Evolutionary conservation across 2,113 vertebrate genomes (phyloP).

Genomic region (Heliornis fulica): DNA sequence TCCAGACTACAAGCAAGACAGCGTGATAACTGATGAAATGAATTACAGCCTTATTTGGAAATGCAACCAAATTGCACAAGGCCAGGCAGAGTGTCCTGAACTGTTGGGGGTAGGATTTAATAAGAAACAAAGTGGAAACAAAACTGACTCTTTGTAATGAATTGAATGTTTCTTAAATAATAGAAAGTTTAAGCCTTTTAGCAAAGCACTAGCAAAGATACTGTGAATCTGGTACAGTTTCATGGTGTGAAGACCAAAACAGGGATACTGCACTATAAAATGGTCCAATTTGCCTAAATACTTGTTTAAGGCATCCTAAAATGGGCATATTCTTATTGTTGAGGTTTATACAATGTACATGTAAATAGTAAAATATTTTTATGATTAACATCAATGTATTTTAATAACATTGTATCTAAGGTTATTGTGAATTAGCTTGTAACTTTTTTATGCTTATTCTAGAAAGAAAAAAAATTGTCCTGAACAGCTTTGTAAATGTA

Average conservation of each 20-base stretch:
- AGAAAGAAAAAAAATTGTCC: slow-evolving; percentile 44
- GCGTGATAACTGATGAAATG: slow-evolving; percentile 91
- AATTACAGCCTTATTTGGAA: slow-evolving; percentile 90
- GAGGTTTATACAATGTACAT: slow-evolving; percentile 80
- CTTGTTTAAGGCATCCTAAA: slow-evolving; percentile 63
- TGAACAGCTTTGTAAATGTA: slow-evolving; percentile 71
- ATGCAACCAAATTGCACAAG: slow-evolving; percentile 89
- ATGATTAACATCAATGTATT: slow-evolving; percentile 90
- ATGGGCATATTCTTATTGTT: slow-evolving; percentile 70
- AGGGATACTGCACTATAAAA: slow-evolving; percentile 55
- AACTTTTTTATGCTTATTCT: slow-evolving; percentile 77
- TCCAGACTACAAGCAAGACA: slow-evolving; percentile 94
- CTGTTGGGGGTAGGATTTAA: slow-evolving; percentile 86
- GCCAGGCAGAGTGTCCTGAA: slow-evolving; percentile 87
- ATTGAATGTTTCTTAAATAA: background rate
- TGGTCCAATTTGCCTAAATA: slow-evolving; percentile 64
- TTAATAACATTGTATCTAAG: slow-evolving; percentile 85
- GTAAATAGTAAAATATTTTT: slow-evolving; percentile 95
- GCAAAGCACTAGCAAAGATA: background rate
- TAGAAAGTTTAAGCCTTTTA: background rate
- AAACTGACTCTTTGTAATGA: slow-evolving; percentile 29
- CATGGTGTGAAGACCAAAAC: slow-evolving; percentile 77
- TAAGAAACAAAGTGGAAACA: slow-evolving; percentile 77
- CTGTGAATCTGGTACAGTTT: slow-evolving; percentile 39
- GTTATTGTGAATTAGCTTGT: slow-evolving; percentile 74